These are phyloP conservation scores for Lasioglossum baleicum DNA, from an alignment of 1,140 invertebrate genomes.

Conservation along the genomic window DNA sequence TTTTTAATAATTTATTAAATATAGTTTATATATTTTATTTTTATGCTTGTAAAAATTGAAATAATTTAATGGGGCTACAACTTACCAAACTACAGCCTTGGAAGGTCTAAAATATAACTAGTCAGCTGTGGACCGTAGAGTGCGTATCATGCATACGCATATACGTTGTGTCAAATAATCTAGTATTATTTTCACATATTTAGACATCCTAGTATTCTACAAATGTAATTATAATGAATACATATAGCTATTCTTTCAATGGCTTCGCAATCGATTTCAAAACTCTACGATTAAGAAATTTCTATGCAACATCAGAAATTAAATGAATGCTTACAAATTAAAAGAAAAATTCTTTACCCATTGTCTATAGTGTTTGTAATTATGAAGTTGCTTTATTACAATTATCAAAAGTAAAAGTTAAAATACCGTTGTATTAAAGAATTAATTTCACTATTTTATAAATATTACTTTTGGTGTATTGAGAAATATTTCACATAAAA, in stretches of 20 bases:
- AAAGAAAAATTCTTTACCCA: background rate
- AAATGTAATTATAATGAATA: conserved; percentile 28
- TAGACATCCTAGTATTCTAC: conserved; percentile 8
- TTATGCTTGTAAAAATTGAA: too few relatives aligned
- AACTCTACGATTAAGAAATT: background rate
- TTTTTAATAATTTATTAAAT: too few relatives aligned
- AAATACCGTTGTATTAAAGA: too few relatives aligned
- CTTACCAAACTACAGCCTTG: too few relatives aligned
- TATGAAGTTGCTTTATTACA: too few relatives aligned
- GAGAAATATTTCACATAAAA: too few relatives aligned
- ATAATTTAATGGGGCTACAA: too few relatives aligned
- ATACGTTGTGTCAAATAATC: conserved; percentile 13
- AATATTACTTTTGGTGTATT: too few relatives aligned
- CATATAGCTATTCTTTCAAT: conserved; percentile 1
- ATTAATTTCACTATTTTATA: too few relatives aligned
- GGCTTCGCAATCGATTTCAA: conserved; percentile 33
- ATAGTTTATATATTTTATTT: too few relatives aligned
- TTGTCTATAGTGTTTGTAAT: too few relatives aligned
- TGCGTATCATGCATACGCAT: background rate
- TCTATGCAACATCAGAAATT: background rate
- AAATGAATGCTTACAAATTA: background rate
- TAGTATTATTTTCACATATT: background rate
- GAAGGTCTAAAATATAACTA: background rate
- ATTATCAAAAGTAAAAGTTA: too few relatives aligned
- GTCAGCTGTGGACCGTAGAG: background rate